Evolutionary conservation across 2,113 vertebrate species (phyloP).

Genomic region (Channa argus): DNA sequence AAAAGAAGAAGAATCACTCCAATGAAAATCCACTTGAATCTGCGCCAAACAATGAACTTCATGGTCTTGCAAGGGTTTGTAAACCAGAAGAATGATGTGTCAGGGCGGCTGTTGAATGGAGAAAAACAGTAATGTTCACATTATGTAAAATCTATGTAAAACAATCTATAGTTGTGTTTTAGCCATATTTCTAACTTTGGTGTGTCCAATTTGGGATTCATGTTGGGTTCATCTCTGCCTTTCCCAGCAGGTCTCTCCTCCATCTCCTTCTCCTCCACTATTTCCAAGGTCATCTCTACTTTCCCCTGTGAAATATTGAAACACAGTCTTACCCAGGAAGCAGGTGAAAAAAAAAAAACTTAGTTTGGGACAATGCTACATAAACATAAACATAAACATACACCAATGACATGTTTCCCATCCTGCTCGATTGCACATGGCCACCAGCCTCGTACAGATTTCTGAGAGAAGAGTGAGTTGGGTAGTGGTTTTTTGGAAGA

Average conservation of each 20-base stretch:
- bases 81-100: constrained; percentile 99
- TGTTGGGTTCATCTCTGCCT: constrained; percentile 97
- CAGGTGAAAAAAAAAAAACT: background rate
- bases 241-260: constrained; percentile 95
- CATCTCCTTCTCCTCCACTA: constrained; percentile 92
- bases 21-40: constrained; percentile 94
- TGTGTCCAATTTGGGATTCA: constrained; percentile 94
- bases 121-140: constrained; percentile 7
- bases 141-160: background rate
- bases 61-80: constrained; percentile 97
- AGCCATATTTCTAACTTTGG: constrained; percentile 88
- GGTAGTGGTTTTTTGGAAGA: constrained; percentile 72
- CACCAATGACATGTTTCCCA: constrained; percentile 88
- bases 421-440: constrained; percentile 90
- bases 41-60: constrained; percentile 96
- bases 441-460: constrained; percentile 97
- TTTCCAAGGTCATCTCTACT: constrained; percentile 97
- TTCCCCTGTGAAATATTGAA: constrained; percentile 87
- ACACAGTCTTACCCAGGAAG: constrained; percentile 9
- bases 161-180: background rate
- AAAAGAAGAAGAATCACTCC: constrained; percentile 86
- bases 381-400: constrained; percentile 74
- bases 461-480: constrained; percentile 93
- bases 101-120: constrained; percentile 88
- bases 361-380: background rate